Evolutionary conservation across 2,113 vertebrate genomes (phyloP).

Genomic region (Desmodus rotundus): DNA sequence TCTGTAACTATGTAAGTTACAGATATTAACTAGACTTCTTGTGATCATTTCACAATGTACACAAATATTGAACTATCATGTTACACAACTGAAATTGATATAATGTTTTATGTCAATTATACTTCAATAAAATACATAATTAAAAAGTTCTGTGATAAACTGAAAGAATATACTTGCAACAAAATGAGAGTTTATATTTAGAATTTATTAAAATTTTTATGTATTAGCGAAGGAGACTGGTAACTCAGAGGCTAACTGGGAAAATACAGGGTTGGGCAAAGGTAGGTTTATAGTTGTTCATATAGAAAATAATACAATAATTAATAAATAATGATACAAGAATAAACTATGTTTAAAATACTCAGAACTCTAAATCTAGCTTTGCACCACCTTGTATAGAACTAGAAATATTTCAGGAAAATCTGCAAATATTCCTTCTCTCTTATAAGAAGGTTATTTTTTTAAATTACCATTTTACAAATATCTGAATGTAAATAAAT

Average conservation of each 20-base stretch:
- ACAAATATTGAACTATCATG: background rate
- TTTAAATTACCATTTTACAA: background rate
- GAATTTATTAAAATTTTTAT: background rate
- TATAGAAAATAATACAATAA: background rate
- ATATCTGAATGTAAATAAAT: background rate
- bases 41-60: background rate
- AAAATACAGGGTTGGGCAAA: background rate
- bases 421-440: background rate
- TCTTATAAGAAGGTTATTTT: background rate
- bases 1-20: background rate
- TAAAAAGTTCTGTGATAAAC: background rate
- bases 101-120: background rate
- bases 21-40: background rate
- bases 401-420: background rate
- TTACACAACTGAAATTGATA: background rate
- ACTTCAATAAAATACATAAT: background rate
- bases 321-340: background rate
- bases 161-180: background rate
- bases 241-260: background rate
- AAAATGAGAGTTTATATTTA: background rate
- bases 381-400: background rate
- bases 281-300: background rate
- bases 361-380: background rate
- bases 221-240: background rate
- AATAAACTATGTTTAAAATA: background rate